phyloP scores from a whole-genome alignment of 2,888 invertebrate genomes.

The Scelioninae gen. 1 region DNA sequence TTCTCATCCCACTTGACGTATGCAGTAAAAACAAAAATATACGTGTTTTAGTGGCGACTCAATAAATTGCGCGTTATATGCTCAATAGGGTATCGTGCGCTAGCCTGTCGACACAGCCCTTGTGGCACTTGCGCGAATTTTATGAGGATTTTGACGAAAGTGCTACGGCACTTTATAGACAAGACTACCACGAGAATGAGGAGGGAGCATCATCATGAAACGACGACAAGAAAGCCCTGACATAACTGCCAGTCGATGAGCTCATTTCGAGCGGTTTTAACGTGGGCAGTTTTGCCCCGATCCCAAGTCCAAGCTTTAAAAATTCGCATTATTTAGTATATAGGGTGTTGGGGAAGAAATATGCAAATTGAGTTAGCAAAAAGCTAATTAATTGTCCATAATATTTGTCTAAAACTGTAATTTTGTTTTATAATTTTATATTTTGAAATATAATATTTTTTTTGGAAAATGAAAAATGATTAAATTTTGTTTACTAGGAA shows the following conservation, averaged over 20 bases:
- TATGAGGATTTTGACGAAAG: constrained; percentile 77
- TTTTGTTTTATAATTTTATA: no score
- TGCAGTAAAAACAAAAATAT: constrained; percentile 70
- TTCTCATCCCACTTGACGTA: constrained; percentile 69
- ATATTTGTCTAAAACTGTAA: no score
- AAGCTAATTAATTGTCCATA: no score
- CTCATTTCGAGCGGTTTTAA: constrained; percentile 74
- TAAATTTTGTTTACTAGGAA: no score
- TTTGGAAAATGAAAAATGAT: no score
- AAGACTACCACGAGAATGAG: constrained; percentile 63
- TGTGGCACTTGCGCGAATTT: constrained; percentile 73
- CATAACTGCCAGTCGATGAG: constrained; percentile 69
- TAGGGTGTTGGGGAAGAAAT: constrained; percentile 52
- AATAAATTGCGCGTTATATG: constrained; percentile 77
- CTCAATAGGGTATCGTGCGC: constrained; percentile 71
- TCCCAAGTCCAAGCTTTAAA: constrained; percentile 73
- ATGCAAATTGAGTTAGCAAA: no score
- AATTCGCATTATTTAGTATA: constrained; percentile 60
- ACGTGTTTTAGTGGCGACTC: constrained; percentile 70
- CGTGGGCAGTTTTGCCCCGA: constrained; percentile 73
- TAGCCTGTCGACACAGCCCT: constrained; percentile 58
- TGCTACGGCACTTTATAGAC: constrained; percentile 74
- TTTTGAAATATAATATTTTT: no score
- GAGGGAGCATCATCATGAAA: constrained; percentile 67
- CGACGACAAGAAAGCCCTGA: constrained; percentile 44